A percentile compares a stretch with the other conserved stretches of the same genome.
Evolutionary conservation across 2,113 vertebrate genomes (phyloP).

Genomic region (Semnopithecus entellus): DNA sequence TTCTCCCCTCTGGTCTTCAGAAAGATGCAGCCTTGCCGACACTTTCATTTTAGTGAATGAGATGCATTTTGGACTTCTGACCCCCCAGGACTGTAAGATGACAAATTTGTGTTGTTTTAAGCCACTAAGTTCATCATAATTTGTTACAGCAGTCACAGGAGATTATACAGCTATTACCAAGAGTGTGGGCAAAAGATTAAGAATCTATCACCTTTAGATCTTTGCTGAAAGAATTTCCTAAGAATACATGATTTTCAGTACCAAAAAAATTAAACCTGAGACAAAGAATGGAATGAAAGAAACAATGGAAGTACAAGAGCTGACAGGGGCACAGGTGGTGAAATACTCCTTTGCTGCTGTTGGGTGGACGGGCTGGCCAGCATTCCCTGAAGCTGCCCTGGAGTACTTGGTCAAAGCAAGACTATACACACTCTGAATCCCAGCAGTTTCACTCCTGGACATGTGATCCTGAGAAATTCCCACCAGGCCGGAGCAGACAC

Average conservation of each 20-base stretch:
- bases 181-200: background rate
- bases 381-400: background rate
- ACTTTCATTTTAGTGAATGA: background rate
- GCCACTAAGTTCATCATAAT: background rate
- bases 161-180: background rate
- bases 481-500: accelerated
- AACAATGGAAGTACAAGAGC: background rate
- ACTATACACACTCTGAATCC: too few relatives aligned
- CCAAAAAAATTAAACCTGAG: background rate
- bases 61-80: background rate
- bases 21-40: background rate
- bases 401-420: background rate
- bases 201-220: background rate
- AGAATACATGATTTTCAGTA: background rate
- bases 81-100: too few relatives aligned
- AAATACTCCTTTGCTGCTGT: accelerated
- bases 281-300: background rate
- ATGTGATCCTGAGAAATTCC: background rate
- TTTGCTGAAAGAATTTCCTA: slow-evolving; percentile 1
- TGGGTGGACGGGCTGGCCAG: accelerated
- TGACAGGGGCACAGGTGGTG: background rate
- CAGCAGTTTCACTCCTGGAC: background rate
- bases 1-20: background rate
- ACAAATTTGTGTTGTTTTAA: background rate
- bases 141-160: background rate